Evolutionary conservation across 1,140 invertebrate species (phyloP).

Genomic region (Pseudachorutes palmiensis): DNA sequence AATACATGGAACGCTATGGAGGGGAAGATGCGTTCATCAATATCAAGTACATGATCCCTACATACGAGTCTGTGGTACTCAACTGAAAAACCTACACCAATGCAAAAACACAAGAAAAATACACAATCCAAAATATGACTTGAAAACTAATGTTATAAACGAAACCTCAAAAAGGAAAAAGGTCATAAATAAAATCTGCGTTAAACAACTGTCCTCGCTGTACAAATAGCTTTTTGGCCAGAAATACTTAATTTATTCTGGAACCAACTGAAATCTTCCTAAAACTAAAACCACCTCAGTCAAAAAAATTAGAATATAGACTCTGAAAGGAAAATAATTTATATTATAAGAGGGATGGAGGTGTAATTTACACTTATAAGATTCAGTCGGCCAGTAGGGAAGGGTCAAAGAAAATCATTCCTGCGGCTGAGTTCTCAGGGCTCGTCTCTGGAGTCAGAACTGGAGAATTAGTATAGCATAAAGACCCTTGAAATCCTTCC

Average conservation of each 20-base stretch:
- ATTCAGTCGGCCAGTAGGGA: neutral
- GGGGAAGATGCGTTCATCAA: slow-evolving; percentile 92
- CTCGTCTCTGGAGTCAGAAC: slow-evolving; percentile 31
- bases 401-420: slow-evolving; percentile 31
- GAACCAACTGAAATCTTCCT: too few relatives aligned
- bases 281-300: too few relatives aligned
- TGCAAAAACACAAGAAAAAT: neutral
- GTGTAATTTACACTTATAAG: neutral
- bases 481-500: slow-evolving; percentile 19
- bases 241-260: too few relatives aligned
- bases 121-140: slow-evolving; percentile 60
- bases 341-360: neutral
- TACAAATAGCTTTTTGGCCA: too few relatives aligned
- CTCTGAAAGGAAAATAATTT: too few relatives aligned
- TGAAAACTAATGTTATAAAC: slow-evolving; percentile 45
- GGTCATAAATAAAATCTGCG: too few relatives aligned
- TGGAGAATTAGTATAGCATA: neutral
- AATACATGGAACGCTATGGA: slow-evolving; percentile 77
- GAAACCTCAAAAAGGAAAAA: neutral
- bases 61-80: slow-evolving; percentile 85
- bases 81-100: slow-evolving; percentile 48
- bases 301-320: too few relatives aligned
- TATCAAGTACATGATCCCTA: slow-evolving; percentile 94
- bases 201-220: too few relatives aligned
- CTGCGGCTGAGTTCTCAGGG: slow-evolving; percentile 33